Evolutionary conservation across 2,797 vertebrate species (phyloP).

Genomic region (Poecilia gillii): DNA sequence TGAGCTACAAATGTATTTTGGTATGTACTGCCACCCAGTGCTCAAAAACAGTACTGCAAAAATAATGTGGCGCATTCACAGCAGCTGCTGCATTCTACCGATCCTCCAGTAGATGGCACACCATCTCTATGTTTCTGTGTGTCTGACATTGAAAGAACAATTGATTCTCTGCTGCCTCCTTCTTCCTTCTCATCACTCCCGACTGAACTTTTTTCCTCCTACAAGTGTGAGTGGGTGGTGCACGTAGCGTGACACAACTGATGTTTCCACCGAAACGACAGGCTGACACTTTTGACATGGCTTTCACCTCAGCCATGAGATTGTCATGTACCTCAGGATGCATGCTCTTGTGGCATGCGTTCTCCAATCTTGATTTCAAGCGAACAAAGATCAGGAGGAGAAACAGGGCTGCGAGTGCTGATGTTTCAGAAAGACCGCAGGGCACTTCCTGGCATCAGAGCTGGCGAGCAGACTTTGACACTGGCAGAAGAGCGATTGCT

Average conservation of each 20-base stretch:
- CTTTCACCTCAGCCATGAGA: slow-evolving; percentile 30
- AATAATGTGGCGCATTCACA: neutral
- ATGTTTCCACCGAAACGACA: slow-evolving; percentile 42
- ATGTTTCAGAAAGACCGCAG: slow-evolving; percentile 30
- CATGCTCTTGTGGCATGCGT: slow-evolving; percentile 32
- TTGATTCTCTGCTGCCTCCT: slow-evolving; percentile 6
- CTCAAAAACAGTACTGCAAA: slow-evolving; percentile 24
- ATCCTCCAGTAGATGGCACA: slow-evolving; percentile 68
- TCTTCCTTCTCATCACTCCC: neutral
- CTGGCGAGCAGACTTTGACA: slow-evolving; percentile 8
- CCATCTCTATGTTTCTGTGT: slow-evolving; percentile 43
- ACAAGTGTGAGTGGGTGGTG: slow-evolving; percentile 46
- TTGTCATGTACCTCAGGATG: slow-evolving; percentile 26
- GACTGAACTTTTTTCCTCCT: slow-evolving; percentile 26
- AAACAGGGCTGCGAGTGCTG: slow-evolving; percentile 3
- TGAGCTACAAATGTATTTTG: neutral
- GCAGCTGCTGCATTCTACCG: slow-evolving; percentile 6
- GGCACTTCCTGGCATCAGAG: slow-evolving; percentile 45
- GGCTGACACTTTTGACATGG: slow-evolving; percentile 32
- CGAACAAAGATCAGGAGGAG: slow-evolving; percentile 22
- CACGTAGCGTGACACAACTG: slow-evolving; percentile 49
- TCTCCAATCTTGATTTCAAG: slow-evolving; percentile 31
- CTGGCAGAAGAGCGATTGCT: slow-evolving; percentile 8
- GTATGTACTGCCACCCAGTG: slow-evolving; percentile 55
- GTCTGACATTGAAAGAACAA: neutral